Evolutionary conservation across 2,797 vertebrate genomes (phyloP), one percentile per base, ranked within the genome.

Genomic region (Scolopax rusticola): DNA sequence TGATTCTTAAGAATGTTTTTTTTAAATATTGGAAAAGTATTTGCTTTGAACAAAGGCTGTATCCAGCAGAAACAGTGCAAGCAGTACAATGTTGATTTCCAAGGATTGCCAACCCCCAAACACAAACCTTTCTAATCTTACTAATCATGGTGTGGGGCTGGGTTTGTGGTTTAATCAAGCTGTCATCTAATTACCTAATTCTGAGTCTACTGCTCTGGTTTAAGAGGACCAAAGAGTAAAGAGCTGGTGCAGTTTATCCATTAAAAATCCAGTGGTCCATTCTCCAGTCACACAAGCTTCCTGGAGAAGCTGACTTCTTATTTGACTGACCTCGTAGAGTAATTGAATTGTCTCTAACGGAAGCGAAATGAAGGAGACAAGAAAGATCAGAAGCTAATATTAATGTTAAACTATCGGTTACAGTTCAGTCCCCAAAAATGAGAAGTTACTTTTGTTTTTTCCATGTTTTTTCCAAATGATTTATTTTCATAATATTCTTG

Each of bases 31-130:
- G 51, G 19, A 57, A n/a, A 83, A 78, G 11, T 32, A 32, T 83
- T 86, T 93, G 28, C 48, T 79, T 80, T 73, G 64, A 87, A 75
- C 21, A 78, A 56, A 86, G 68, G 15, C 61, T 33, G 12, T 32
- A 81, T 61, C 36, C 24, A 45, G 30, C 24, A 50, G 43, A 70
- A 64, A 79, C 36, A 51, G 92, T 87, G 69, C 36, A 9, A 51
- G 56, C 78, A 91, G 51, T 80, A 75, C 95, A 90, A 86, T 32
- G 54, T 94, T 97, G 91, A 97, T 97, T 97, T 89, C 89, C 96
- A 96, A 97, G 93, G 92, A 97, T 84, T 97, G 97, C 78, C 82
- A 76, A 30, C 15, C 28, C n/a, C 9, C 15, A 17, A 87, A 61
- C 7, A 65, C 41, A 70, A 80, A 57, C 48, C 32, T 67, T 89